These are phyloP conservation scores for Cantharis rustica DNA, from an alignment of 2,888 invertebrate genomes.

Conservation along the genomic window DNA sequence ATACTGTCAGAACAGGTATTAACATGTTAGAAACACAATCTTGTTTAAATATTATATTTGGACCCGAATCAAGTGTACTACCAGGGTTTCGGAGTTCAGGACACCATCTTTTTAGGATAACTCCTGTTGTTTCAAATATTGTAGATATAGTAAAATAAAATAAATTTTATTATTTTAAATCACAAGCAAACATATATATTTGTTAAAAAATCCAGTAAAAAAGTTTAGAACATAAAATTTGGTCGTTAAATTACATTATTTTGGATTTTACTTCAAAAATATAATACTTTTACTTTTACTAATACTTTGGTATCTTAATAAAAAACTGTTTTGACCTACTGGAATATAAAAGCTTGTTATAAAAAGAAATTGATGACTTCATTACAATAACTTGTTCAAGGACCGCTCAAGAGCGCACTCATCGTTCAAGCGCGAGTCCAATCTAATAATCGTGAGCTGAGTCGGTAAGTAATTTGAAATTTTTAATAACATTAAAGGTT, in stretches of 20 bases:
- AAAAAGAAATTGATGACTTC: not conserved
- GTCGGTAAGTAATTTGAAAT: not conserved
- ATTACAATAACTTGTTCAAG: not conserved
- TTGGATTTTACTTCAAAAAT: not conserved
- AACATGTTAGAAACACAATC: not conserved
- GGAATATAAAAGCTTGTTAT: not conserved
- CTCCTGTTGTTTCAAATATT: too few relatives aligned
- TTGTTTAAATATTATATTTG: not conserved
- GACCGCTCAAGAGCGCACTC: not conserved
- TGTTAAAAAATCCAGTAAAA: too few relatives aligned
- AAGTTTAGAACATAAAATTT: too few relatives aligned
- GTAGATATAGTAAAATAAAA: too few relatives aligned
- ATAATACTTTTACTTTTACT: too few relatives aligned
- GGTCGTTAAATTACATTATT: too few relatives aligned
- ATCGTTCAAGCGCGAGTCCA: too few relatives aligned
- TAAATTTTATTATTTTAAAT: not conserved
- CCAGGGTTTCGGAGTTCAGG: too few relatives aligned
- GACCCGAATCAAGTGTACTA: not conserved
- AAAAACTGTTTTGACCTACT: not conserved
- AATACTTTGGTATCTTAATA: not conserved
- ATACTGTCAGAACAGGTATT: not conserved
- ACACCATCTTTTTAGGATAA: too few relatives aligned
- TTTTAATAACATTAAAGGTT: not conserved
- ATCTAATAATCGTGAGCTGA: not conserved
- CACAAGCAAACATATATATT: too few relatives aligned